phyloP scores from a whole-genome alignment of 1,140 invertebrate genomes.

The Pomacea maculata region DNA sequence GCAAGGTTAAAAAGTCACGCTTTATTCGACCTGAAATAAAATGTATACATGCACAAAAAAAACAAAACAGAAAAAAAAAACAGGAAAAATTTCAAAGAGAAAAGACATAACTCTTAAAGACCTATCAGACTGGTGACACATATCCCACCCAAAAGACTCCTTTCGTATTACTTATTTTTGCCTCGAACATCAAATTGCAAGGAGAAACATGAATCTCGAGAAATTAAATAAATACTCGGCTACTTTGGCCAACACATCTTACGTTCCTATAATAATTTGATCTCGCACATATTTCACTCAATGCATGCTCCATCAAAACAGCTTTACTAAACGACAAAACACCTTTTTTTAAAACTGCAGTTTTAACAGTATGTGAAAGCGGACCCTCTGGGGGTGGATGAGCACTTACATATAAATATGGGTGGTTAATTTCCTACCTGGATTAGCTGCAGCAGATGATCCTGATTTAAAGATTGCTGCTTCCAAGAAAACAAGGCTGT shows the following conservation, averaged over 20 bases:
- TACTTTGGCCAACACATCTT: no score
- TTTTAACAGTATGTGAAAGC: no score
- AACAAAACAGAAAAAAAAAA: not conserved
- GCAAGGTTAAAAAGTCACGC: slow-evolving; percentile 16
- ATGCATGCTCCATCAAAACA: no score
- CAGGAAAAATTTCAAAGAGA: not conserved
- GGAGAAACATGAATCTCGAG: not conserved
- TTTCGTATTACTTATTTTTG: not conserved
- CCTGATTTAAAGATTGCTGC: slow-evolving; percentile 39
- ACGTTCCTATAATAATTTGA: no score
- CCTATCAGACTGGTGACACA: not conserved
- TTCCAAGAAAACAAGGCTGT: slow-evolving; percentile 56
- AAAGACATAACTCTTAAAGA: not conserved
- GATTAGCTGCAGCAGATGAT: not conserved
- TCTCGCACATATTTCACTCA: no score
- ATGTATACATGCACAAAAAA: not conserved
- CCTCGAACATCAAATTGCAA: not conserved
- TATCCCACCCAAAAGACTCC: not conserved
- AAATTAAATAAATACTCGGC: no score
- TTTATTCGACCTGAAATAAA: not conserved
- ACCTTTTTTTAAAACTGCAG: no score
- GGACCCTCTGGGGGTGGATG: no score
- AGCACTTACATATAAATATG: no score
- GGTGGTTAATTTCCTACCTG: not conserved
- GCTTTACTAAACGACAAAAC: no score